Conservation (phyloP, 2,113 vertebrate species). For the Panurus biarmicus region DNA sequence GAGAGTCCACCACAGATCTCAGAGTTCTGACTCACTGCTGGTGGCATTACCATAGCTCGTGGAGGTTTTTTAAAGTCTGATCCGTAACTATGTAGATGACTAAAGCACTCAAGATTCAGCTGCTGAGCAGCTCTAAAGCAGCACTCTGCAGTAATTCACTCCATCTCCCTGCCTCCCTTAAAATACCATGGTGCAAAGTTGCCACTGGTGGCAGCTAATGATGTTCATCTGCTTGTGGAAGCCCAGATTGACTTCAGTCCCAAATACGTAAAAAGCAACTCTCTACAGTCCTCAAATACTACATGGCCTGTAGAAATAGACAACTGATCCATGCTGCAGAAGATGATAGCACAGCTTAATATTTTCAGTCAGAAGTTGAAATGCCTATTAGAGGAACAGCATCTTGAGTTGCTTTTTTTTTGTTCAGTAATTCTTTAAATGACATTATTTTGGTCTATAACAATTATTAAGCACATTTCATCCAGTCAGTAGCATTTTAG, state of each 20-base stretch:
- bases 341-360: not conserved
- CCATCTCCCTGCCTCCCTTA: not conserved
- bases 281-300: not conserved
- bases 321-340: not conserved
- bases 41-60: not conserved
- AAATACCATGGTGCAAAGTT: not conserved
- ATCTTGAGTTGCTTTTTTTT: not conserved
- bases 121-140: not conserved
- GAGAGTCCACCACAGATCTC: not conserved
- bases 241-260: not conserved
- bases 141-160: not conserved
- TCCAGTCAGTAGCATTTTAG: not conserved
- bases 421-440: not conserved
- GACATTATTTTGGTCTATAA: not conserved
- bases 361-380: not conserved
- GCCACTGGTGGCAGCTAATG: not conserved
- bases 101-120: not conserved
- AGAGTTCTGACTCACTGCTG: not conserved
- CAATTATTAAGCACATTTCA: not conserved
- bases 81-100: not conserved
- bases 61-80: not conserved
- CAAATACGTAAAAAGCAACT: not conserved
- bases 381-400: not conserved
- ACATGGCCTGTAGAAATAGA: not conserved
- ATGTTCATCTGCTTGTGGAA: not conserved